phyloP scores from a whole-genome alignment of 2,797 vertebrate genomes.

The Urophycis tenuis region DNA sequence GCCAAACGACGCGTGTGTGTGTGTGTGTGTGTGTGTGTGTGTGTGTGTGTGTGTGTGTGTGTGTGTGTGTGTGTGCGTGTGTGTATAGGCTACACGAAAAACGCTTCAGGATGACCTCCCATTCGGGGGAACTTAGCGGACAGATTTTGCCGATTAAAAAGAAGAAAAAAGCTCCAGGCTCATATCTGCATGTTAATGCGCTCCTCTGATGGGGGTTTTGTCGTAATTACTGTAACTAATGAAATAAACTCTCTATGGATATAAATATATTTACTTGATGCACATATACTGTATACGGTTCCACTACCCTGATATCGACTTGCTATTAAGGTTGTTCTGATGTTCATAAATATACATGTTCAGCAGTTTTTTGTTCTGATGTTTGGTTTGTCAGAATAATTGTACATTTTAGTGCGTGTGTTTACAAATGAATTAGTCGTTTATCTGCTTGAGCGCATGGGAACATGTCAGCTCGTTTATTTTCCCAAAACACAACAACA shows the following conservation, averaged over 20 bases:
- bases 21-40: background rate
- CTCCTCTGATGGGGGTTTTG: constrained; percentile 3
- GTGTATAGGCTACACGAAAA: constrained; percentile 8
- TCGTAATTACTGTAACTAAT: background rate
- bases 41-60: background rate
- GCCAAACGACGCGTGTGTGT: constrained; percentile 47
- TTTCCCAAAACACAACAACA: too few relatives aligned
- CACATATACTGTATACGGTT: background rate
- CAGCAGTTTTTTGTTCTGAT: too few relatives aligned
- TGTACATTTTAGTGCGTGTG: too few relatives aligned
- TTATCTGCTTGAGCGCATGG: too few relatives aligned
- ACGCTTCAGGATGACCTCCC: constrained; percentile 47
- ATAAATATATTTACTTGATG: background rate
- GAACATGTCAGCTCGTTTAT: too few relatives aligned
- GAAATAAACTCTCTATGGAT: background rate
- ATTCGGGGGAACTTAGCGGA: constrained; percentile 35
- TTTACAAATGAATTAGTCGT: too few relatives aligned
- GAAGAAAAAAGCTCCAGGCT: background rate
- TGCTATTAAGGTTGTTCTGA: background rate
- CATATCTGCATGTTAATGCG: constrained; percentile 43
- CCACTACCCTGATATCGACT: background rate
- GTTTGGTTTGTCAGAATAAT: too few relatives aligned
- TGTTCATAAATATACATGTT: background rate
- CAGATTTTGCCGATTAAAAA: constrained; percentile 15
- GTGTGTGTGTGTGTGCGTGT: background rate